Evolutionary conservation across 2,113 vertebrate species (phyloP), one percentile per base, ranked within the genome.

Genomic region (Labeo rohita): DNA sequence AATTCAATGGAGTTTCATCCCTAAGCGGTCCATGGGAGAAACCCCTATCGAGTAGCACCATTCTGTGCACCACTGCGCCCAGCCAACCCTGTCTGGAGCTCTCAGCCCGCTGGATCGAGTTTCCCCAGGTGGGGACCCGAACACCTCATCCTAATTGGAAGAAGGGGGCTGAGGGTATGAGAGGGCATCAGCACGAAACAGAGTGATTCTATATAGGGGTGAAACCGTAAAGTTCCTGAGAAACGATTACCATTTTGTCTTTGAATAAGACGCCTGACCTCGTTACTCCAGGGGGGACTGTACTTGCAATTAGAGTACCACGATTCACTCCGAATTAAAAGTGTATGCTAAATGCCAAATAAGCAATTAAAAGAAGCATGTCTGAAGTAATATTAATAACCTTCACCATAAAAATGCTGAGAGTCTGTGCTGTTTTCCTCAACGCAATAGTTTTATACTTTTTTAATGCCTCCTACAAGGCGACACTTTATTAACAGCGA

Each of bases 1-100:
- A 94, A 91, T 90, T 90, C 91, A 92, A 93, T 92, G 89, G 78
- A 88, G 92, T 91, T 88, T 87, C 90, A 90, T 90, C 91, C 90
- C 23, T 23, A 36, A 49, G 80, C 16, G 34, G 15, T 52, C 36
- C 34, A 6, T 16, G n/a, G 49, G 80, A 77, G 80, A 85, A 74
- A 47, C 56, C 52, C 83, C 90, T 90, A 93, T 93, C 92, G 92
- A 87, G 88, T 91, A 91, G 89, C 93, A 82, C 86, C 86, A 86
- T 89, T 87, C 89, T 84, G 80, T 87, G 87, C 90, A 89, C 92
- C 87, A 91, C 90, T 91, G 89, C 90, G 90, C 43, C 50, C 85
- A 77, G 80, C 59, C 83, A 49, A 54, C 82, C 90, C 90, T 39
- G 85, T 92, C 88, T 75, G 85, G 49, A 49, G 86, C 49, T 59